Conservation (phyloP, 1,140 invertebrate species). For the Pachyrhynchus sulphureomaculatus region DNA sequence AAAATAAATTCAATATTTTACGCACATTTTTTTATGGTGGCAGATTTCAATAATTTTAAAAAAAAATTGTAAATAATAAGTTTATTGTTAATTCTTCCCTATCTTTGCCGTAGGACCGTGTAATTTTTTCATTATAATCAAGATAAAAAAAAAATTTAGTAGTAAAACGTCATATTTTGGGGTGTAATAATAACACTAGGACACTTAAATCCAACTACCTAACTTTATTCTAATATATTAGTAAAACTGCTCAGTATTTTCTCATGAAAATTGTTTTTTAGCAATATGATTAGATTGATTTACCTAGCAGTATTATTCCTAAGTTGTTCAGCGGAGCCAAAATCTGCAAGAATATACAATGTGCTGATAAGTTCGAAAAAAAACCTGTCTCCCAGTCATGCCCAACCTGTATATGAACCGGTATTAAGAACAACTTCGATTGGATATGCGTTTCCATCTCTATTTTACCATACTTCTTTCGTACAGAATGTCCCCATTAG, state of each 20-base stretch:
- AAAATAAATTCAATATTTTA: no score
- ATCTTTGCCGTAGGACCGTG: no score
- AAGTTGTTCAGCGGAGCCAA: constrained; percentile 17
- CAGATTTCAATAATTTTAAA: no score
- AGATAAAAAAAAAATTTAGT: no score
- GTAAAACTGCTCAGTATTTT: no score
- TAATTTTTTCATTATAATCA: no score
- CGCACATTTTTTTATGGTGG: no score
- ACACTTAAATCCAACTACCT: neutral
- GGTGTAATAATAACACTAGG: neutral
- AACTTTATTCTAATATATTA: no score
- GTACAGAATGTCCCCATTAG: constrained; percentile 3
- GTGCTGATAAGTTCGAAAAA: constrained; percentile 74
- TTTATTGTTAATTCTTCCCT: no score
- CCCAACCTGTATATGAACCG: constrained; percentile 71
- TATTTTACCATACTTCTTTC: constrained; percentile 37
- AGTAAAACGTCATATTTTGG: no score
- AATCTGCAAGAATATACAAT: constrained; percentile 73
- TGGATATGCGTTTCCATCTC: constrained; percentile 55
- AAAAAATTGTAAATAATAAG: no score
- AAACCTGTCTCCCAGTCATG: constrained; percentile 70
- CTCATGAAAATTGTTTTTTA: constrained; percentile 6
- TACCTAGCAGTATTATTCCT: constrained; percentile 19
- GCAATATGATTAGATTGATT: constrained; percentile 9
- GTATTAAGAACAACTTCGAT: constrained; percentile 62